phyloP scores from a whole-genome alignment of 2,113 vertebrate genomes.

The Dasyprocta punctata region DNA sequence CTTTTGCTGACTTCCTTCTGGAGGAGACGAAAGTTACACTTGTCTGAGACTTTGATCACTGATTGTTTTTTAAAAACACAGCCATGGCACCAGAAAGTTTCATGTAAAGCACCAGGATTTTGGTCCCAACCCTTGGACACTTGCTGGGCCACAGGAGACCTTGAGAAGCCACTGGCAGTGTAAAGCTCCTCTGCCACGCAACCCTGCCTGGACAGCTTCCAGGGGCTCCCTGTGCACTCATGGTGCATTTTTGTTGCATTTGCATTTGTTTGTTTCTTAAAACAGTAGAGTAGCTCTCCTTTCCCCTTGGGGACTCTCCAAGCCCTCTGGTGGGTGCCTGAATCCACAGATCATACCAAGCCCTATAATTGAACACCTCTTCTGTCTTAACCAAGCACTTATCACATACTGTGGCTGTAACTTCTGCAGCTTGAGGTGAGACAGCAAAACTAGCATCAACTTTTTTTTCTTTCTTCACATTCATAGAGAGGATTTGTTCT shows the following conservation, averaged over 20 bases:
- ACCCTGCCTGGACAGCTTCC: not conserved
- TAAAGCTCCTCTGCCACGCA: not conserved
- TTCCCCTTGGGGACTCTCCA: not conserved
- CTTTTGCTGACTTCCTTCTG: not conserved
- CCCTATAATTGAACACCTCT: not conserved
- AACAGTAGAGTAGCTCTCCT: not conserved
- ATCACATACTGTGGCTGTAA: not conserved
- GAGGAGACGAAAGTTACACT: not conserved
- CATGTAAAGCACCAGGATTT: not conserved
- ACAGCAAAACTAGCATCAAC: not conserved
- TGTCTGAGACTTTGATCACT: not conserved
- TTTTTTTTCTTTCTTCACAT: not conserved
- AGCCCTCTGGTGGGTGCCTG: not conserved
- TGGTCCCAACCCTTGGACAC: not conserved
- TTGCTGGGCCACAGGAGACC: not conserved
- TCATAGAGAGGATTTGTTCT: not conserved
- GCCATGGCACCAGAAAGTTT: not conserved
- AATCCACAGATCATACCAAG: not conserved
- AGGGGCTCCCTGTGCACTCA: too few relatives aligned
- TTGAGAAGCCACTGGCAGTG: not conserved
- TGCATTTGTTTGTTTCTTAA: not conserved
- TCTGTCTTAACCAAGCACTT: not conserved
- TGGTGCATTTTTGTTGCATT: not conserved
- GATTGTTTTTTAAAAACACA: not conserved
- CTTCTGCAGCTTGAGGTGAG: not conserved